phyloP scores from a whole-genome alignment of 1,140 invertebrate genomes.

The Drosophila obscura region DNA sequence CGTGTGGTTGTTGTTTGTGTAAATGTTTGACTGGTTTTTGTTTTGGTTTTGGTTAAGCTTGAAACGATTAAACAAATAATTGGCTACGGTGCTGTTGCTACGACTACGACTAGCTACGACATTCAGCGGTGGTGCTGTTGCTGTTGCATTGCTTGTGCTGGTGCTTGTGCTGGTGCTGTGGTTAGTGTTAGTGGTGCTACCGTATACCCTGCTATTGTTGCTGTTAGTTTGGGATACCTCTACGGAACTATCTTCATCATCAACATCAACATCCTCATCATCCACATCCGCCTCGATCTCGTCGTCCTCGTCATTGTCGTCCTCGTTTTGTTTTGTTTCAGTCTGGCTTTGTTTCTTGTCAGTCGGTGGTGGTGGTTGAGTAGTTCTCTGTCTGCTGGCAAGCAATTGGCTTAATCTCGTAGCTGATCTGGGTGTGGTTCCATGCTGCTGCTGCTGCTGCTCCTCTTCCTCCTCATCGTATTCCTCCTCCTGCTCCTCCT shows the following conservation, averaged over 20 bases:
- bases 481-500: constrained; percentile 22
- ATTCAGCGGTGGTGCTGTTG: constrained; percentile 20
- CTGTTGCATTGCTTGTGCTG: constrained; percentile 14
- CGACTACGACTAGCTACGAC: constrained; percentile 56
- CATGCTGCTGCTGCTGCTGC: constrained; percentile 19
- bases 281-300: constrained; percentile 24
- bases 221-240: constrained; percentile 49
- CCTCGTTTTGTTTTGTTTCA: constrained; percentile 14
- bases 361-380: not conserved
- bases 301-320: constrained; percentile 17
- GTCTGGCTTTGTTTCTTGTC: constrained; percentile 10
- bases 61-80: constrained; percentile 69
- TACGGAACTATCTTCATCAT: constrained; percentile 23
- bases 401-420: constrained; percentile 51
- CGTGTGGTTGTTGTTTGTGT: constrained; percentile 25
- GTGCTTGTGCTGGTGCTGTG: constrained; percentile 35
- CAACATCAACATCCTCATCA: constrained; percentile 14
- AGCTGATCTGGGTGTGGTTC: constrained; percentile 9
- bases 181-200: constrained; percentile 31
- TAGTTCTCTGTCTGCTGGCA: constrained; percentile 53
- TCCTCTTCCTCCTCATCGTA: constrained; percentile 31
- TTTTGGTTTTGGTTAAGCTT: constrained; percentile 36
- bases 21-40: constrained; percentile 34
- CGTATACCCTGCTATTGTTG: constrained; percentile 24
- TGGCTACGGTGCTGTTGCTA: constrained; percentile 81